Conservation (phyloP, 2,797 vertebrate species). For the Dicrostonyx torquatus region DNA sequence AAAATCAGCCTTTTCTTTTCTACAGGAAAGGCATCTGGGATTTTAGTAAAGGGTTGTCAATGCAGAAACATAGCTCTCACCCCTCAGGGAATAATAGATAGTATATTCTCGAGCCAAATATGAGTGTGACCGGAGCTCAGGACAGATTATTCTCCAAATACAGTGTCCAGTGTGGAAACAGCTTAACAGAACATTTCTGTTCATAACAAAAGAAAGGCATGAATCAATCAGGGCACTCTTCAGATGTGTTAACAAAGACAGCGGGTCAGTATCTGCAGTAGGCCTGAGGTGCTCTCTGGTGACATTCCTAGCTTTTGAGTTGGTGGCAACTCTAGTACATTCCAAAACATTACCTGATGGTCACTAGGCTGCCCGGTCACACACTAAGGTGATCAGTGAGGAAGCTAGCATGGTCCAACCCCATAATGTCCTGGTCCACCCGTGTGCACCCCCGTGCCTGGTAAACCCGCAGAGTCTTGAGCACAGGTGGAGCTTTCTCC, state of each 20-base stretch:
- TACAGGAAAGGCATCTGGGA: not conserved
- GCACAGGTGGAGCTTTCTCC: not conserved
- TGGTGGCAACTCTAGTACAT: not conserved
- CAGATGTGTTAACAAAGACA: not conserved
- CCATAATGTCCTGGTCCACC: not conserved
- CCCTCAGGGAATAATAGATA: not conserved
- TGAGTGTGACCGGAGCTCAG: not conserved
- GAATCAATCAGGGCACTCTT: too few species aligned
- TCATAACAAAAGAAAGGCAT: not conserved
- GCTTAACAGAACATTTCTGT: not conserved
- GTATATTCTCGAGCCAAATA: not conserved
- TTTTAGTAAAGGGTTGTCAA: not conserved
- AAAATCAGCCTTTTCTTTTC: not conserved
- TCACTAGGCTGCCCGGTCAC: not conserved
- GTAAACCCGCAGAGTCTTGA: not conserved
- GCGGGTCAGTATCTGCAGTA: not conserved
- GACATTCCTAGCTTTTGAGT: not conserved
- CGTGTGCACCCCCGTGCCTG: not conserved
- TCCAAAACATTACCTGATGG: not conserved
- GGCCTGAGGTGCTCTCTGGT: not conserved
- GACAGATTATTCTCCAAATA: not conserved
- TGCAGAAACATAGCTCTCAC: not conserved
- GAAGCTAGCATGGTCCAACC: not conserved
- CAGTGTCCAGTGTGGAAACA: not conserved
- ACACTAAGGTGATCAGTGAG: not conserved